These are phyloP conservation scores for Mythimna loreyi DNA, from an alignment of 2,888 invertebrate species.

Conservation along the genomic window DNA sequence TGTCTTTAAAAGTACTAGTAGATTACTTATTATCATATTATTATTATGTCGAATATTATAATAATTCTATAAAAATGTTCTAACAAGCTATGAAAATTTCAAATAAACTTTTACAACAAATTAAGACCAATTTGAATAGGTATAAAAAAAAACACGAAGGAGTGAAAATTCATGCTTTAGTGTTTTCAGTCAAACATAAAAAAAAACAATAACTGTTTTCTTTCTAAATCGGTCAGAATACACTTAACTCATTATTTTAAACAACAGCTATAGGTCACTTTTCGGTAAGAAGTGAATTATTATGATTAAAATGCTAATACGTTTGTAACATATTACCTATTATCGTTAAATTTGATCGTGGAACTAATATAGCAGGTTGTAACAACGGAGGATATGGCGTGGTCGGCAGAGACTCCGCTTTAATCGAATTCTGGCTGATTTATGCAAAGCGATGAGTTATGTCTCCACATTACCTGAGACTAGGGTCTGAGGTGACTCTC, in stretches of 20 bases:
- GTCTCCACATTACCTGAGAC: constrained; percentile 49
- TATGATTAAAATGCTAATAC: constrained; percentile 26
- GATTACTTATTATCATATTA: no score
- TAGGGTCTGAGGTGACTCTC: constrained; percentile 52
- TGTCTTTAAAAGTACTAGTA: no score
- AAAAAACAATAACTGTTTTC: no score
- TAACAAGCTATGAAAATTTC: no score
- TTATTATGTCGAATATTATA: no score
- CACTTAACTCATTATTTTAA: not conserved
- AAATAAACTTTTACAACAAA: no score
- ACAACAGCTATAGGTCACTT: not conserved
- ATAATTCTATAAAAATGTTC: no score
- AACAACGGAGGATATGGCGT: constrained; percentile 54
- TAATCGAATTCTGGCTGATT: constrained; percentile 65
- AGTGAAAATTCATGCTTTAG: no score
- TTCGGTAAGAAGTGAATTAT: constrained; percentile 13
- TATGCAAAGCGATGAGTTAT: constrained; percentile 65
- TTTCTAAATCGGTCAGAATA: not conserved
- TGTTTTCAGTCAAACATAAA: no score
- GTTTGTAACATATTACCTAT: constrained; percentile 13
- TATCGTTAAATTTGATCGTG: constrained; percentile 42
- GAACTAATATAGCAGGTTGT: constrained; percentile 45
- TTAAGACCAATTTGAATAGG: no score
- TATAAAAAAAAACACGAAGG: no score
- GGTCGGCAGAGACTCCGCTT: constrained; percentile 48